Base-by-base conservation (phyloP, 2,888 invertebrate species). In the Emmelina monodactyla region DNA sequence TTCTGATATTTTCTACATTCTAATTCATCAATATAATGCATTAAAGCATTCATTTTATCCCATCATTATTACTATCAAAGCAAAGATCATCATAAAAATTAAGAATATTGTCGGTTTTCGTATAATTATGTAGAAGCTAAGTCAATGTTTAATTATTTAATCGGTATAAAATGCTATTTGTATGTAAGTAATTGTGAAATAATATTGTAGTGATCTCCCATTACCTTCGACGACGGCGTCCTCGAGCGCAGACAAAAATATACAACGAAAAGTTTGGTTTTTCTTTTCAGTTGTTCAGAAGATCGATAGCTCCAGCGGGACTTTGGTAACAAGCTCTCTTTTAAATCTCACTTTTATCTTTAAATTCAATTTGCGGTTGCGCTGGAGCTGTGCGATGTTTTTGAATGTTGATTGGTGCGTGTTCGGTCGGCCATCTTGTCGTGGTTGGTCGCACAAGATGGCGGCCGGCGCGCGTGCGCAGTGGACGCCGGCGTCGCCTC, bases 81-180 rank as follows among this genome's bases (percentile, higher is more conserved):
- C 25, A n/a, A 7, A 25, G 9, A 25, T 25, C n/a, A 11, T 25
- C 6, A 25, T n/a, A 3, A 25, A n/a, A 4, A 25, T 19, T 19
- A 10, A 25, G 11, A 9, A n/a, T 25, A n/a, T 25, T 25, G 11
- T 9, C 9, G 11, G 9, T n/a, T 25, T n/a, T 25, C 25, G 25
- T 9, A n/a, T 25, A 6, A n/a, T 25, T 25, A 11, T 11, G 3
- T 25, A 25, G 25, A 75, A 71, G 76, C 72, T 79, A 79, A 76
- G 75, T 79, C 75, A 75, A 70, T 73, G 76, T 79, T 79, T 75
- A 76, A 68, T 72, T 75, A 73, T 76, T 70, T 76, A 72, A 73
- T 75, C 66, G 58, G 67, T 73, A 61, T 59, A 51, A 70, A 68
- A 73, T 65, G 65, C 69, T 79, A 79, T 71, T 76, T 62, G 65